Evolutionary conservation across 2,113 vertebrate genomes (phyloP).

Genomic region (Nannospalax galili): DNA sequence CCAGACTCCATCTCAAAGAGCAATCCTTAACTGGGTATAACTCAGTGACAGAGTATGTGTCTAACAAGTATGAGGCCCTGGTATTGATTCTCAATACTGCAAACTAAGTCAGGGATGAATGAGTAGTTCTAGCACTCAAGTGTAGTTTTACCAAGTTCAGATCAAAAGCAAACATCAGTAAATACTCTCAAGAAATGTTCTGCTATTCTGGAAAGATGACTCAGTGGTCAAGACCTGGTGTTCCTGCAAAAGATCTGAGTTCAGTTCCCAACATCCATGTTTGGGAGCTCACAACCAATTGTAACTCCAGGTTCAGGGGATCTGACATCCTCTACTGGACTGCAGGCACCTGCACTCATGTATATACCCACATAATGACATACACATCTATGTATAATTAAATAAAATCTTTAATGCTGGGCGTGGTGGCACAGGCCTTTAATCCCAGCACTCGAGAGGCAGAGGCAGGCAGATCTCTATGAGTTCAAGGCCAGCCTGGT

Average conservation of each 20-base stretch:
- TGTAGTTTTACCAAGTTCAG: not conserved
- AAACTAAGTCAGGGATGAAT: not conserved
- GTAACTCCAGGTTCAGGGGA: not conserved
- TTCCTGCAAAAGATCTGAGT: not conserved
- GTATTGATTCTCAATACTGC: not conserved
- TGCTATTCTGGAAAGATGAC: not conserved
- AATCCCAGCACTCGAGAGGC: too few species aligned
- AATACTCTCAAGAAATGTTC: not conserved
- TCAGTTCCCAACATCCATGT: not conserved
- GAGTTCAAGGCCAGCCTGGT: too few species aligned
- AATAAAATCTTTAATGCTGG: not conserved
- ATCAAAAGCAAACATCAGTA: not conserved
- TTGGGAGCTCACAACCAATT: not conserved
- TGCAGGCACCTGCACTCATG: too few species aligned
- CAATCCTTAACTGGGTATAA: not conserved
- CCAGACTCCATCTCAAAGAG: too few species aligned
- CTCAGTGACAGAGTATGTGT: not conserved
- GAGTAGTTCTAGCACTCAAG: conserved; percentile 17
- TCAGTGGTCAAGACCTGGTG: not conserved
- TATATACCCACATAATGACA: not conserved
- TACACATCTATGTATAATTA: not conserved
- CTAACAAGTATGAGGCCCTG: not conserved
- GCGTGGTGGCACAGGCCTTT: too few species aligned
- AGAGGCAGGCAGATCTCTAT: too few species aligned
- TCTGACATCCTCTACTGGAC: not conserved